Percentiles rank a stretch among this genome's conserved stretches.
Evolutionary conservation across 2,888 invertebrate genomes (phyloP).

Genomic region (Drosophila kanekoi): DNA sequence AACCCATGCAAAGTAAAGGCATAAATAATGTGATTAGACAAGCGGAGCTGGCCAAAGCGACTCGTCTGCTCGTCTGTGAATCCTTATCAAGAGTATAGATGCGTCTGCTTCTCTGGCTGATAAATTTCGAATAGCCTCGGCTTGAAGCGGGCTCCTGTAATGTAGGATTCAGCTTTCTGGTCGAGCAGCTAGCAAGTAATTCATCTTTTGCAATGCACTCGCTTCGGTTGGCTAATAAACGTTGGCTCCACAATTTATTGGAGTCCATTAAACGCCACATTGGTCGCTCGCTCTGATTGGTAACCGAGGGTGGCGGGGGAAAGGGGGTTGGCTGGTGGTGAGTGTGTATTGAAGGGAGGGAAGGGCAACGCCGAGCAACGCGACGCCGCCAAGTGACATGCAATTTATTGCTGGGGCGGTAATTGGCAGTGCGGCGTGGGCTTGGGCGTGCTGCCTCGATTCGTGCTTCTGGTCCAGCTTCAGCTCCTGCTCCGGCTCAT

Average conservation of each 20-base stretch:
- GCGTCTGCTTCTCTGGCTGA: too few species aligned
- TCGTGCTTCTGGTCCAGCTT: neutral
- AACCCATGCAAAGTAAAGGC: too few species aligned
- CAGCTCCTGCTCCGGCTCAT: conserved; percentile 8
- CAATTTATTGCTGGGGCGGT: conserved; percentile 72
- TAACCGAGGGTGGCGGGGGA: conserved; percentile 26
- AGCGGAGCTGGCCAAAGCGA: too few species aligned
- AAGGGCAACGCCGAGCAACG: neutral
- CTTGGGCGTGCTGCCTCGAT: conserved; percentile 9
- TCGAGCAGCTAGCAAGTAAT: conserved; percentile 11
- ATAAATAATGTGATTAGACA: too few species aligned
- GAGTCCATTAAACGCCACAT: conserved; percentile 76
- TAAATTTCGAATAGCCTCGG: too few species aligned
- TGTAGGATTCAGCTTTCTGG: too few species aligned
- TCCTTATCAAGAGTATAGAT: too few species aligned
- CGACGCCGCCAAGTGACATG: conserved; percentile 61
- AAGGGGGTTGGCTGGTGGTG: too few species aligned
- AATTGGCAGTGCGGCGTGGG: conserved; percentile 62
- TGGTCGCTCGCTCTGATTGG: conserved; percentile 48
- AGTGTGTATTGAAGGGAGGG: too few species aligned
- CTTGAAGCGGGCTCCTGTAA: too few species aligned
- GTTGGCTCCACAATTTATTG: conserved; percentile 62
- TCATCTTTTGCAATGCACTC: conserved; percentile 31
- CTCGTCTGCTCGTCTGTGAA: too few species aligned
- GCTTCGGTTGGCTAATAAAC: conserved; percentile 34